Evolutionary conservation across 2,888 invertebrate genomes (phyloP).

Genomic region (Drosophila hamatofila): DNA sequence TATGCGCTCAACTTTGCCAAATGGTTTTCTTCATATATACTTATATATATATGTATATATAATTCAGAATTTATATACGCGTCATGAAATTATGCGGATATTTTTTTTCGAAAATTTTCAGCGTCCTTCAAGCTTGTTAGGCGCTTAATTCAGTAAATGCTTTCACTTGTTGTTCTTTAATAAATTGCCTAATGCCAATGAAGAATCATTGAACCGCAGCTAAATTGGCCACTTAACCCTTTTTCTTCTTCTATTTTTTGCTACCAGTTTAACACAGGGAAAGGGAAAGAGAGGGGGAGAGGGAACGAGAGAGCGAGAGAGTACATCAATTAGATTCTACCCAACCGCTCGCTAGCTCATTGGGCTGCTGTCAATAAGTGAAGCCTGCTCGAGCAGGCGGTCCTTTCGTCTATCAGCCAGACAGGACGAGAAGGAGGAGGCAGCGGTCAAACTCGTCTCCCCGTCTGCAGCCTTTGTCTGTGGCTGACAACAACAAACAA

Average conservation of each 20-base stretch:
- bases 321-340: slow-evolving; percentile 66
- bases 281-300: neutral
- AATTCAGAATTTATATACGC: slow-evolving; percentile 42
- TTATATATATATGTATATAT: neutral
- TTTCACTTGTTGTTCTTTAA: slow-evolving; percentile 29
- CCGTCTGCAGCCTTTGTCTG: slow-evolving; percentile 43
- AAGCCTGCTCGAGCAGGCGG: slow-evolving; percentile 61
- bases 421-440: slow-evolving; percentile 24
- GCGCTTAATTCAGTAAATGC: slow-evolving; percentile 16
- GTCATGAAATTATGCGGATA: slow-evolving; percentile 58
- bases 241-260: slow-evolving; percentile 28
- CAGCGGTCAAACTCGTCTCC: slow-evolving; percentile 9
- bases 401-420: slow-evolving; percentile 26
- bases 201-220: slow-evolving; percentile 65
- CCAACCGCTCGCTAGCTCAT: neutral
- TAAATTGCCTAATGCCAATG: slow-evolving; percentile 55
- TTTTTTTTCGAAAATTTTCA: slow-evolving; percentile 14
- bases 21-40: slow-evolving; percentile 7
- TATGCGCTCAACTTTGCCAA: slow-evolving; percentile 47
- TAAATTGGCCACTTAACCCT: slow-evolving; percentile 71
- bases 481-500: slow-evolving; percentile 26
- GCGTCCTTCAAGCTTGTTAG: slow-evolving; percentile 14
- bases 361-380: slow-evolving; percentile 62
- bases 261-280: slow-evolving; percentile 10
- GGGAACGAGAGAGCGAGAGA: neutral